These are phyloP conservation scores for Colinus virginianus DNA, from an alignment of 2,113 vertebrate species.

Conservation along the genomic window DNA sequence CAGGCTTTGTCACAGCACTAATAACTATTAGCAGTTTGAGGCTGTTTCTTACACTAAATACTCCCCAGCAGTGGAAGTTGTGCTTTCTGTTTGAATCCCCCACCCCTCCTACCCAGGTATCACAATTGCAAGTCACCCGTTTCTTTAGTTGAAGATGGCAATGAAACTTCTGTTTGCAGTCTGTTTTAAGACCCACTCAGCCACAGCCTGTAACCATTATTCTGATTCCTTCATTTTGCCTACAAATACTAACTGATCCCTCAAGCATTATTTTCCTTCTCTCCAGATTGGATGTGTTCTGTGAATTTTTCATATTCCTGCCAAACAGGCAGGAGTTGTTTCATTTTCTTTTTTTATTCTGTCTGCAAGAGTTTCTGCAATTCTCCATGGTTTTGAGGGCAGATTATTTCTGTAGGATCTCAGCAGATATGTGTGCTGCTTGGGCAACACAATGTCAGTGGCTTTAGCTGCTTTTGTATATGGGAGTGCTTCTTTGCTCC, in stretches of 20 bases:
- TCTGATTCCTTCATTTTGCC: neutral
- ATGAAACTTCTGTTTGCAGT: constrained; percentile 3
- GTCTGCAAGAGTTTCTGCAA: neutral
- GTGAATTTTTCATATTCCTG: neutral
- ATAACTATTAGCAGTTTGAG: neutral
- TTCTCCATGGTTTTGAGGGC: neutral
- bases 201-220: neutral
- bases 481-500: neutral
- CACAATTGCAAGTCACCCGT: neutral
- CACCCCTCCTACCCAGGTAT: neutral
- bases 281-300: neutral
- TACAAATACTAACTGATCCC: neutral
- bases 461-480: neutral
- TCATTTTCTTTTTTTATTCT: neutral
- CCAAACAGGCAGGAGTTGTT: neutral
- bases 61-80: neutral
- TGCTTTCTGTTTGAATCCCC: neutral
- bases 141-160: neutral
- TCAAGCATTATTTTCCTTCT: neutral
- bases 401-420: neutral
- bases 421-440: neutral
- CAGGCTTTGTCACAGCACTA: neutral
- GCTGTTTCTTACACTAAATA: neutral
- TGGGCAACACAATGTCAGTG: neutral
- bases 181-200: constrained; percentile 5